Percentiles rank a stretch among this genome's conserved stretches.
Conservation (phyloP, 2,888 invertebrate species). For the Tupiocoris notatus region DNA sequence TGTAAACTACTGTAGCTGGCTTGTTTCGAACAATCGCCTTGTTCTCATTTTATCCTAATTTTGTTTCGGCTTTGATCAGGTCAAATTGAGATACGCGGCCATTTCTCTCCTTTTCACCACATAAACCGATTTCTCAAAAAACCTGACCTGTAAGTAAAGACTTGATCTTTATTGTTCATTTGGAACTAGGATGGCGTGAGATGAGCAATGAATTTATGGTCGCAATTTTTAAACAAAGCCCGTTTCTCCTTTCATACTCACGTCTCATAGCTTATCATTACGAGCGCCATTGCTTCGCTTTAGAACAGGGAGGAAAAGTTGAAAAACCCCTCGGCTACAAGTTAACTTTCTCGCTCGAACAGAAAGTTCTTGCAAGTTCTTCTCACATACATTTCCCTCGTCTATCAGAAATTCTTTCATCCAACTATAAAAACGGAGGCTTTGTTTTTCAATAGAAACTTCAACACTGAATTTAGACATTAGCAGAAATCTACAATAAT, state of each 20-base stretch:
- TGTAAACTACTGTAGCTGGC: no score
- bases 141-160: constrained; percentile 7
- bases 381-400: no score
- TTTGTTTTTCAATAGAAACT: no score
- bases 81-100: constrained; percentile 9
- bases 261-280: constrained; percentile 12
- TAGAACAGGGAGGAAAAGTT: neutral
- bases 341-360: no score
- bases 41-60: no score
- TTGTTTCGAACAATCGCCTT: no score
- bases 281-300: neutral
- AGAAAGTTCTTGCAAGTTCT: no score
- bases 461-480: no score
- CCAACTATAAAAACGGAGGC: no score
- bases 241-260: neutral
- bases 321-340: no score
- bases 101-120: constrained; percentile 16
- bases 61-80: constrained; percentile 4
- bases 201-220: constrained; percentile 15
- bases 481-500: no score
- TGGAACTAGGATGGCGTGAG: neutral
- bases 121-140: constrained; percentile 11
- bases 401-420: no score
- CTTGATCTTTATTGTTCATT: constrained; percentile 18
- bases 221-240: neutral